A percentile compares a stretch with the other conserved stretches of the same genome.
These are phyloP conservation scores for Zophobas atratus DNA, from an alignment of 1,140 invertebrate species.

Conservation along the genomic window DNA sequence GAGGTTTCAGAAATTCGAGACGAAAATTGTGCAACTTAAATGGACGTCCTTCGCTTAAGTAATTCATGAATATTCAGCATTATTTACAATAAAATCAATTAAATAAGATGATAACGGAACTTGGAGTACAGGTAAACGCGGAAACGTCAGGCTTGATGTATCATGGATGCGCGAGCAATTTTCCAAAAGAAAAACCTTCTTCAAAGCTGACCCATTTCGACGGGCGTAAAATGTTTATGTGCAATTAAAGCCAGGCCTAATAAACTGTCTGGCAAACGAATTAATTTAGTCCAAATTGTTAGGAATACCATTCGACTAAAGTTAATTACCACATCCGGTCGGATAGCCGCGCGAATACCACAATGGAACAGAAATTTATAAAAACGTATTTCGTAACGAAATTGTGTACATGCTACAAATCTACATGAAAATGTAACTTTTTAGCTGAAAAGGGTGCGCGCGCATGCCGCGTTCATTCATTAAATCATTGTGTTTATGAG, in stretches of 20 bases:
- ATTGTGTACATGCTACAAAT: slow-evolving; percentile 6
- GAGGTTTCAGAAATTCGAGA: slow-evolving; percentile 19
- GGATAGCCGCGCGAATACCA: slow-evolving; percentile 22
- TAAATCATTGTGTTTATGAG: slow-evolving; percentile 40
- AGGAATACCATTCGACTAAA: slow-evolving; percentile 45
- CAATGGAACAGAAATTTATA: slow-evolving; percentile 24
- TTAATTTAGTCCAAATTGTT: slow-evolving; percentile 43
- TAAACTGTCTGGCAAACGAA: slow-evolving; percentile 44
- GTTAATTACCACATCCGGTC: slow-evolving; percentile 49
- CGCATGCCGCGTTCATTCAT: slow-evolving; percentile 21
- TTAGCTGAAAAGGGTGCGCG: neutral
- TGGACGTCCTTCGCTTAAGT: slow-evolving; percentile 33
- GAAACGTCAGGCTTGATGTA: slow-evolving; percentile 8
- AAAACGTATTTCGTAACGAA: slow-evolving; percentile 34
- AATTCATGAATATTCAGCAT: slow-evolving; percentile 32
- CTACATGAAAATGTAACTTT: slow-evolving; percentile 20
- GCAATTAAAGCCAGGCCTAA: slow-evolving; percentile 37
- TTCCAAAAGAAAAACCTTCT: slow-evolving; percentile 5
- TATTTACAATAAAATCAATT: slow-evolving; percentile 42
- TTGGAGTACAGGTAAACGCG: neutral
- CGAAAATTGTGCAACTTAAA: slow-evolving; percentile 29
- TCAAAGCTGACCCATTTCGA: slow-evolving; percentile 38
- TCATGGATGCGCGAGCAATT: neutral
- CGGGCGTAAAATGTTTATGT: slow-evolving; percentile 17
- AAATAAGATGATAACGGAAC: slow-evolving; percentile 32